Conservation (phyloP, 2,113 vertebrate species). For the Hylia prasina region DNA sequence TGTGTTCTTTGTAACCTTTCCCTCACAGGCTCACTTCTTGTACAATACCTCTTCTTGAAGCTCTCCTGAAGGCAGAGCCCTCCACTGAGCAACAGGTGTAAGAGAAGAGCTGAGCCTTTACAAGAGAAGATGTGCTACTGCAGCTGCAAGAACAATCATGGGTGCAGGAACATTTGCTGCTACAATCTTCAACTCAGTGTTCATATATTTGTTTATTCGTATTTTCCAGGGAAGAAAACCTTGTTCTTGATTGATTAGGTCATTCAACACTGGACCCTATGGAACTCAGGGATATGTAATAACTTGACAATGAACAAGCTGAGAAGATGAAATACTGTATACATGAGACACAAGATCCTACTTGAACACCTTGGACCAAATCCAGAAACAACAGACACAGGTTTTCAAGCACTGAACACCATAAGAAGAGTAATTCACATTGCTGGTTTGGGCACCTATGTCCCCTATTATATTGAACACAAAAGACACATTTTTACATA, state of each 20-base stretch:
- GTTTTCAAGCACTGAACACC: background rate
- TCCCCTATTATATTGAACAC: background rate
- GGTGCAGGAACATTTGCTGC: background rate
- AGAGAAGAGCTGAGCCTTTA: background rate
- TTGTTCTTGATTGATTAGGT: background rate
- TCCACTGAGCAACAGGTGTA: background rate
- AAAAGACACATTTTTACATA: background rate
- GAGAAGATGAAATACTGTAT: background rate
- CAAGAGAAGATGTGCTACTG: background rate
- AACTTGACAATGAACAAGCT: background rate
- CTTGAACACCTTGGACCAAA: background rate
- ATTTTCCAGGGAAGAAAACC: background rate
- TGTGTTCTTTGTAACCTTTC: background rate
- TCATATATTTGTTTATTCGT: background rate
- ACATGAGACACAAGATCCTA: background rate
- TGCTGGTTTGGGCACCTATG: background rate
- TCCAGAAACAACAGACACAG: background rate
- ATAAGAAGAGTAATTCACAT: background rate
- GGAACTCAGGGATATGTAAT: background rate
- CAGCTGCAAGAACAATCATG: background rate
- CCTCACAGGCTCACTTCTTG: background rate
- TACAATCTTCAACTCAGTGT: background rate
- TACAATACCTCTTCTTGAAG: background rate
- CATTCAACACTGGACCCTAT: rapidly evolving
- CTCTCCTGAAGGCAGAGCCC: no score